Percentiles rank a stretch among this genome's conserved stretches.
phyloP scores from a whole-genome alignment of 2,113 vertebrate genomes.

The Hylia prasina region DNA sequence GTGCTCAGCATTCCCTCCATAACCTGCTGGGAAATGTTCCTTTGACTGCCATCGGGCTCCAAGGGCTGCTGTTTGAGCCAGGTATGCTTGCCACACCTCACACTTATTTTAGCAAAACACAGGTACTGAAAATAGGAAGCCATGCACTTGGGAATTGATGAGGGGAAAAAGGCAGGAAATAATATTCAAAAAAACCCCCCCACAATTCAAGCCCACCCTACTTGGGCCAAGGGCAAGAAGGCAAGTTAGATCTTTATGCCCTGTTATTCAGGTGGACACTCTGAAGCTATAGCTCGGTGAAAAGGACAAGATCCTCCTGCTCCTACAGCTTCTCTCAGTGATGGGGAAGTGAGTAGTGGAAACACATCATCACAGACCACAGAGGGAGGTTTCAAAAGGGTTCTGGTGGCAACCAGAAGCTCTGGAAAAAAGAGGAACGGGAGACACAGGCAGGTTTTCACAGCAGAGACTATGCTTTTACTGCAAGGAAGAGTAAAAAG shows the following conservation, averaged over 20 bases:
- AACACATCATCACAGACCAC: not conserved
- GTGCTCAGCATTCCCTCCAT: accelerated
- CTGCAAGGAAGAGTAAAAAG: not conserved
- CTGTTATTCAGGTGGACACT: not conserved
- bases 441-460: not conserved
- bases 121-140: not conserved
- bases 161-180: not conserved
- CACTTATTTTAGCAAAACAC: not conserved
- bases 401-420: not conserved
- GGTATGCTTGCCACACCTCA: not conserved
- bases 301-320: conserved; percentile 1
- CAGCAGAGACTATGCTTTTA: not conserved
- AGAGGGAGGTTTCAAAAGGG: not conserved
- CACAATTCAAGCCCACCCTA: not conserved
- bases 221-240: not conserved
- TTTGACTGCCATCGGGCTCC: not conserved
- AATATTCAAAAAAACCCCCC: not conserved
- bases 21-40: not conserved
- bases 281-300: not conserved
- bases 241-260: not conserved
- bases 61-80: not conserved
- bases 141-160: not conserved
- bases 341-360: not conserved
- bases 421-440: conserved; percentile 7
- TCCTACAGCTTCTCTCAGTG: not conserved